Evolutionary conservation across 2,888 invertebrate genomes (phyloP), one percentile per base, ranked within the genome.

Genomic region (Seira ritae): DNA sequence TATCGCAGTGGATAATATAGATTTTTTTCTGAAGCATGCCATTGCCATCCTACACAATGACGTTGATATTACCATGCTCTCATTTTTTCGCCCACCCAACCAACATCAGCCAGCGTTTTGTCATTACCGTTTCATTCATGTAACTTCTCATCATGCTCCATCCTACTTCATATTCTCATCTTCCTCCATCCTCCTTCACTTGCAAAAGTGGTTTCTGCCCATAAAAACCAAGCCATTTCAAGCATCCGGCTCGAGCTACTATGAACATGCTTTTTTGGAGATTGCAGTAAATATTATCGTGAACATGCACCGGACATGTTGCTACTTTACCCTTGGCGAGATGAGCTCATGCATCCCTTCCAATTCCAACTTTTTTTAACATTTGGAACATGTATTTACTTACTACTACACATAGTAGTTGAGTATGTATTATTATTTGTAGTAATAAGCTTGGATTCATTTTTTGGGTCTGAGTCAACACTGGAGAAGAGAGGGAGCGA

Each of bases 161-260:
- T n/a, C 15, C 50, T n/a, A 50, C 50, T 50, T n/a, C 23, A 60
- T 42, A 66, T 19, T 50, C n/a, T n/a, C n/a, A 50, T 50, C 50
- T n/a, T n/a, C 24, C 31, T 70, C 20, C n/a, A n/a, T n/a, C n/a
- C n/a, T 50, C 20, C 50, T 55, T 37, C 20, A 70, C 66, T 71
- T 79, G 50, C 67, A 20, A 79, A 79, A 79, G 55, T 65, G 22
- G 67, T 60, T 73, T 50, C 68, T 42, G 20, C 67, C 42, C 10
- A 50, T 50, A n/a, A 23, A 69, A 55, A 60, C 24, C 24, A 76
- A 68, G 46, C 68, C 80, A 71, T 81, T 81, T 81, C 23, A 55
- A 66, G 80, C 80, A 81, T 81, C 80, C 80, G 80, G 80, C 50
- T 50, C 50, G 50, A 50, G 17, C 50, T 50, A 42, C 50, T 31